Evolutionary conservation across 2,113 vertebrate species (phyloP), one percentile per base, ranked within the genome.

Genomic region (Malurus melanocephalus): DNA sequence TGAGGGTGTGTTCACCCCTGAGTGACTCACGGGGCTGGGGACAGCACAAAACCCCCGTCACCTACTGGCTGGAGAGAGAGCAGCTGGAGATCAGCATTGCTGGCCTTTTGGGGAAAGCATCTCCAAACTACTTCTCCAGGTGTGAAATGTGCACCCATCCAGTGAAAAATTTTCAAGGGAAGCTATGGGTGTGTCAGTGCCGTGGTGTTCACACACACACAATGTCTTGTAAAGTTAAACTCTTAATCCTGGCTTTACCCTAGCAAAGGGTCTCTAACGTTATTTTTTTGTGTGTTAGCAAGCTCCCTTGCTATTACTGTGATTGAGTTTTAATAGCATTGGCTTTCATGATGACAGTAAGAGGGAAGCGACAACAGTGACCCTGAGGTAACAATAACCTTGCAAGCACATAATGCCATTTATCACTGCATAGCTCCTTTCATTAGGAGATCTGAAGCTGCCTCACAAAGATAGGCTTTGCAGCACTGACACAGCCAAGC

Each of bases 371-470:
- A 89, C 85, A 88, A 46, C 0, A 0, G 53, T 93, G 82, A 95
- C 91, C 94, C 93, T 92, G 89, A 92, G 68, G 89, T 80, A 91
- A 80, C 82, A 87, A 66, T 87, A 85, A 93, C 89, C 93, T 93
- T 91, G 91, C 60, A 59, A 73, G 81, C 52, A 67, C 79, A 45
- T 64, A 91, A 81, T 69, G 81, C 75, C 56, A 80, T 94, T 94
- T 95, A 81, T 94, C 89, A 90, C 68, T 32, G 30, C 38, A 9
- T 18, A 80, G 85, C 68, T 89, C 46, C 88, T 91, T 92, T 93
- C 91, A 89, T 93, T 88, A 91, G 88, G 73, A 93, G 72, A 80
- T 86, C 82, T 84, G 82, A 91, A 91, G 85, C 91, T 93, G 82
- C 85, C 71, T 89, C 62, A 80, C 73, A 93, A 89, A 92, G 89